Conservation (phyloP, 2,113 vertebrate genomes). For the Daphoenositta chrysoptera region DNA sequence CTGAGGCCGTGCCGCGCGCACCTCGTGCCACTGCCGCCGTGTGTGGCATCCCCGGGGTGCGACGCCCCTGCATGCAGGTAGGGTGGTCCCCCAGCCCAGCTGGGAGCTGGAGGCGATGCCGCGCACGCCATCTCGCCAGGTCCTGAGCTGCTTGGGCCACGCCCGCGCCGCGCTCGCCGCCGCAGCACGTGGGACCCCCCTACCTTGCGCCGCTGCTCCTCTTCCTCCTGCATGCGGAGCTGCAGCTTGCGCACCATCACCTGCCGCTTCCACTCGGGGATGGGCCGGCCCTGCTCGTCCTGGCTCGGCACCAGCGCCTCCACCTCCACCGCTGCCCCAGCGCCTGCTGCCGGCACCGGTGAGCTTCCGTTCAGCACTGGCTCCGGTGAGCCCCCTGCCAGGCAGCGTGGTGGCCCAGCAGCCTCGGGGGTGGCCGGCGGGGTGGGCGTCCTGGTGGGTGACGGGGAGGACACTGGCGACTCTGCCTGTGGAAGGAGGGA, state of each 20-base stretch:
- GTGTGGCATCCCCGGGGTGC: not conserved
- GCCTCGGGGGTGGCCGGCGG: constrained; percentile 61
- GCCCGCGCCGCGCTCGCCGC: not conserved
- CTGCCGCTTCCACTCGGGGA: constrained; percentile 97
- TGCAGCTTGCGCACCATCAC: constrained; percentile 96
- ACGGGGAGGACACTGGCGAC: not conserved
- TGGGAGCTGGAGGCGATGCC: not conserved
- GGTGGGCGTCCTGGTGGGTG: constrained; percentile 67
- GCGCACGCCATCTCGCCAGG: not conserved
- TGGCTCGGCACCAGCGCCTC: constrained; percentile 88
- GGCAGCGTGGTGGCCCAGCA: constrained; percentile 27
- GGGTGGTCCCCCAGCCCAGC: not conserved
- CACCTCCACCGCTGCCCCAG: constrained; percentile 73
- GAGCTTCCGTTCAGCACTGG: constrained; percentile 82
- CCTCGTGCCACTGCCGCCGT: not conserved
- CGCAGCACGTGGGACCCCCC: not conserved
- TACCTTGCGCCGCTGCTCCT: constrained; percentile 91
- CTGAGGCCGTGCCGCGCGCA: not conserved
- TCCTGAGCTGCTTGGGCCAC: not conserved
- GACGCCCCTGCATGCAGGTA: not conserved
- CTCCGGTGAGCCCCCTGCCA: constrained; percentile 69
- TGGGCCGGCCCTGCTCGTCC: constrained; percentile 84
- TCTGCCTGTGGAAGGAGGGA: not conserved
- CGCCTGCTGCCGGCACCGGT: constrained; percentile 28
- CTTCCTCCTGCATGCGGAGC: constrained; percentile 93